A percentile compares a stretch with the other conserved stretches of the same genome.
Conservation (phyloP, 2,888 invertebrate genomes). For the Andrena chrysosceles region DNA sequence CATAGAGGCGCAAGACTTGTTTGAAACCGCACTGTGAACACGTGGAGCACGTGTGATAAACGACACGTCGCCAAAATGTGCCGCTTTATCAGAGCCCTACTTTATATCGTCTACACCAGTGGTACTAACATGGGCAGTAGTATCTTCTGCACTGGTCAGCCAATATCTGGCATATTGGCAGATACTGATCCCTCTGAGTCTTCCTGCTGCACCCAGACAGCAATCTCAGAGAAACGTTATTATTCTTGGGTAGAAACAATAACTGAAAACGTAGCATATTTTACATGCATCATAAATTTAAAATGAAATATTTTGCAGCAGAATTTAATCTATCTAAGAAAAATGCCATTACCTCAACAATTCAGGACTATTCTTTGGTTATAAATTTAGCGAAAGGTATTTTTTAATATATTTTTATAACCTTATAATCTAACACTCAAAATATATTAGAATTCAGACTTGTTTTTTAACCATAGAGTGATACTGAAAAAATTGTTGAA, state of each 20-base stretch:
- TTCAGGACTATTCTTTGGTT: no score
- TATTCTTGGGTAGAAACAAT: not conserved
- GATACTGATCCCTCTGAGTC: conserved; percentile 51
- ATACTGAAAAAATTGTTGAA: no score
- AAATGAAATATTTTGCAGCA: no score
- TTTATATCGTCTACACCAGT: conserved; percentile 70
- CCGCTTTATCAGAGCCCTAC: conserved; percentile 76
- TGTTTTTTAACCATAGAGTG: no score
- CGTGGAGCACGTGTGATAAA: conserved; percentile 77
- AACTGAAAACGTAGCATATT: not conserved
- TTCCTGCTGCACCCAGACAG: conserved; percentile 16
- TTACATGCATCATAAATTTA: no score
- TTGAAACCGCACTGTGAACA: conserved; percentile 70
- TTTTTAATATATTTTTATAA: no score
- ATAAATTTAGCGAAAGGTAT: no score
- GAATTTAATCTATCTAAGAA: no score
- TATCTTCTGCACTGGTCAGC: conserved; percentile 75
- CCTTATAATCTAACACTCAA: no score
- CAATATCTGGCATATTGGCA: conserved; percentile 76
- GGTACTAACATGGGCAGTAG: conserved; percentile 57
- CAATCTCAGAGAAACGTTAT: conserved; percentile 13
- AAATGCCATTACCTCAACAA: no score
- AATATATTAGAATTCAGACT: no score
- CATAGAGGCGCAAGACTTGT: conserved; percentile 55
- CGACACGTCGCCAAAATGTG: conserved; percentile 69